Evolutionary conservation across 30 jellyfish, hydroid and myxozoan species (phyloP).

Genomic region (Clytia hemisphaerica): DNA sequence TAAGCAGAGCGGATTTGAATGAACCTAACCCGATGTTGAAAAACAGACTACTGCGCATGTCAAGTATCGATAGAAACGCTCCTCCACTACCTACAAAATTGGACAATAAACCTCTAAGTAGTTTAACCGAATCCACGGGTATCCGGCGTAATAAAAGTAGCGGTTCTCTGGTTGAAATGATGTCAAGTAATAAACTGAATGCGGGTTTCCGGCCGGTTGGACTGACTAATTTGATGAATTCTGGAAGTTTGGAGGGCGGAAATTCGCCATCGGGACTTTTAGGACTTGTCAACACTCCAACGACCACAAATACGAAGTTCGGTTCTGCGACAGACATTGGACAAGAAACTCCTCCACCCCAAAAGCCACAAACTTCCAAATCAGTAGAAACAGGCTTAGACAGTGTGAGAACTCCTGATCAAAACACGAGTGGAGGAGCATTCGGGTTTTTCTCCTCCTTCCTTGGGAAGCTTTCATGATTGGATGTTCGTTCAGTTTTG

Average conservation of each 20-base stretch:
- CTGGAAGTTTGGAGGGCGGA: no score
- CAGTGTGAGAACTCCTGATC: not conserved
- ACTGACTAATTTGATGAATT: not conserved
- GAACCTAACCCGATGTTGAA: not conserved
- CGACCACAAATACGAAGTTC: not conserved
- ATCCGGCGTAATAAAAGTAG: constrained; percentile 3
- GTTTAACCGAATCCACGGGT: not conserved
- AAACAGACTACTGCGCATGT: constrained; percentile 13
- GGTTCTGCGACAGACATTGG: no score
- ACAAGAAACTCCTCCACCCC: no score
- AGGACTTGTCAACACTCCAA: not conserved
- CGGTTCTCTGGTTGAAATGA: constrained; percentile 14
- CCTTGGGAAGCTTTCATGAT: constrained; percentile 12
- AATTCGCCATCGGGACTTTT: not conserved
- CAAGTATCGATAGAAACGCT: not conserved
- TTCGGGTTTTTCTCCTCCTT: not conserved
- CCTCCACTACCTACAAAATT: not conserved
- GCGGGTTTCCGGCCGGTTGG: constrained; percentile 11
- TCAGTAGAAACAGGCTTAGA: constrained; percentile 11
- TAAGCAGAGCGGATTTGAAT: constrained; percentile 24
- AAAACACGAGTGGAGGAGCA: not conserved
- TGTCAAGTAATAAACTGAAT: not conserved
- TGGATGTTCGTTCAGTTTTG: no score
- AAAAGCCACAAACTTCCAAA: constrained; percentile 11
- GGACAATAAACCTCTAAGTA: not conserved